Conservation (phyloP, 37 sponge, comb jelly and placozoan species). For the Geodia barretti region DNA sequence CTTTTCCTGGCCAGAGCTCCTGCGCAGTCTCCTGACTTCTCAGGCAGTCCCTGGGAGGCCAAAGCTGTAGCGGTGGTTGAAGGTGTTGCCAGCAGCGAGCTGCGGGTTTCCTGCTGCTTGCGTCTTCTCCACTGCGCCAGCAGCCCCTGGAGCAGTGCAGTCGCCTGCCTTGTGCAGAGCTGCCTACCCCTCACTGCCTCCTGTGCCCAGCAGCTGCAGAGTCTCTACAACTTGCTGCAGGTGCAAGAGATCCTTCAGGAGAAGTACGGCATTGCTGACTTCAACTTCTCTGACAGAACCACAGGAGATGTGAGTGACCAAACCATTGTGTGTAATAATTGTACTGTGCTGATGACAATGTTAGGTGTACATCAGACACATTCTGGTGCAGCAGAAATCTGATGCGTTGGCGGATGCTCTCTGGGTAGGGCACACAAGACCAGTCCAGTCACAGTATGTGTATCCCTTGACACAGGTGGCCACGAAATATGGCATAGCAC, state of each 20-base stretch:
- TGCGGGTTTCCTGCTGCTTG: conserved; percentile 10
- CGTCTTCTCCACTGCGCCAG: conserved; percentile 42
- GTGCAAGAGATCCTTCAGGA: conserved; percentile 54
- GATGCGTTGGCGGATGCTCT: conserved; percentile 39
- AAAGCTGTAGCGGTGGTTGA: conserved; percentile 52
- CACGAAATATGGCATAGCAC: background rate
- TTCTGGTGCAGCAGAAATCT: background rate
- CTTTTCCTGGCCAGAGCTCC: conserved; percentile 37
- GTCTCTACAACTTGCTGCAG: conserved; percentile 48
- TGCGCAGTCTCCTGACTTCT: conserved; percentile 1
- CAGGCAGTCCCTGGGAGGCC: conserved; percentile 55
- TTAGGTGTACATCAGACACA: conserved; percentile 40
- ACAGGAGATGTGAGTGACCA: conserved; percentile 28
- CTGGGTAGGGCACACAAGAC: too few relatives aligned
- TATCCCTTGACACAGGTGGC: background rate
- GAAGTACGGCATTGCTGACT: conserved; percentile 50
- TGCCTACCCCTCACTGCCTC: background rate
- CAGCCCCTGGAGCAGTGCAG: conserved; percentile 53
- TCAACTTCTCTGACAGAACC: conserved; percentile 42
- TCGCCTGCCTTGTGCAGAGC: conserved; percentile 58
- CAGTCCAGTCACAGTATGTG: too few relatives aligned
- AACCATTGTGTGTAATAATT: background rate
- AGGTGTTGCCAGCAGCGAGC: conserved; percentile 2
- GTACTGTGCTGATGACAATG: background rate
- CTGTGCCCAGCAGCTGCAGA: conserved; percentile 26